A percentile compares a stretch with the other conserved stretches of the same genome.
Conservation (phyloP, 2,113 vertebrate species). For the Petroica traversi region DNA sequence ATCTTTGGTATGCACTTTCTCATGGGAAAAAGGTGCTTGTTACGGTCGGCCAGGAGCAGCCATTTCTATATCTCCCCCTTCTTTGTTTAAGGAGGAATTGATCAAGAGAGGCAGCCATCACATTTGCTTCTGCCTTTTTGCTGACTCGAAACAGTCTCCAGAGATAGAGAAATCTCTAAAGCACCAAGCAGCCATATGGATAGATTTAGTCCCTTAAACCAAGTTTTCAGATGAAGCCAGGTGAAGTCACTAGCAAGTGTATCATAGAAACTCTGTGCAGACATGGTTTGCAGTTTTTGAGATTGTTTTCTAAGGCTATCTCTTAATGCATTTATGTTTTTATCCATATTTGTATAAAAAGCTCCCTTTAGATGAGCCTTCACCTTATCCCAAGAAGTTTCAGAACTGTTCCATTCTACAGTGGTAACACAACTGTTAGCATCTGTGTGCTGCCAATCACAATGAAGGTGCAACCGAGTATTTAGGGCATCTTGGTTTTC, state of each 20-base stretch:
- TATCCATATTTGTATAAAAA: background rate
- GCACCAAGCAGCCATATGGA: background rate
- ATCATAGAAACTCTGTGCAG: background rate
- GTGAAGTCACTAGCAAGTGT: background rate
- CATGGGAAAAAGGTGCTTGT: no score
- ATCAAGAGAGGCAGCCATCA: background rate
- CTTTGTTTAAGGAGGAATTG: background rate
- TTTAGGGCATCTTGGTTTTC: background rate
- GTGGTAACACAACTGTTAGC: background rate
- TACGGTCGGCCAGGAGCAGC: no score
- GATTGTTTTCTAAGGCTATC: background rate
- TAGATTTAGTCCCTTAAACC: background rate
- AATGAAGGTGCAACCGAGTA: background rate
- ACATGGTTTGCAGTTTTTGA: background rate
- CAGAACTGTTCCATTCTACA: background rate
- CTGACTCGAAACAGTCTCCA: background rate
- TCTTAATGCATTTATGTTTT: background rate
- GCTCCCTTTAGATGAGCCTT: background rate
- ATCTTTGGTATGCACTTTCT: no score
- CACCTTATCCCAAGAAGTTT: background rate
- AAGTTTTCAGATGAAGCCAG: background rate
- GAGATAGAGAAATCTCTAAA: background rate
- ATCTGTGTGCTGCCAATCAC: background rate
- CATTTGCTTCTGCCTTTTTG: background rate
- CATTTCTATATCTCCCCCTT: background rate